Evolutionary conservation across 2,797 vertebrate genomes (phyloP).

Genomic region (Smutsia temminckii): DNA sequence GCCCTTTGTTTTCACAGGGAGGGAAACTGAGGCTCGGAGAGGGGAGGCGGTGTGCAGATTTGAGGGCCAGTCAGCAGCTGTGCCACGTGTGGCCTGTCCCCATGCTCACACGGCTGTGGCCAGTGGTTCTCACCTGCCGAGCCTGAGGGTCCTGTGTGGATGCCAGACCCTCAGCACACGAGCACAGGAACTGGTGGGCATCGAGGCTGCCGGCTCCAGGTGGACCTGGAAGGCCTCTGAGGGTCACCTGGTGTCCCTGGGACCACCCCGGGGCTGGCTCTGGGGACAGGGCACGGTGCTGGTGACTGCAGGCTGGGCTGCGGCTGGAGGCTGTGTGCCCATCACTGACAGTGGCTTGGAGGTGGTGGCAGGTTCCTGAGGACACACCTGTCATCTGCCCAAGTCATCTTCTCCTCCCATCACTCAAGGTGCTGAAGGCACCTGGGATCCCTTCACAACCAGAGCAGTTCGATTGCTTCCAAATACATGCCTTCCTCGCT

Average conservation of each 20-base stretch:
- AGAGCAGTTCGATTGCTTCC: rapidly evolving
- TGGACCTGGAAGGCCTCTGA: neutral
- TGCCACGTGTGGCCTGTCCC: no score
- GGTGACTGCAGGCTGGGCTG: rapidly evolving
- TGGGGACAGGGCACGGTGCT: neutral
- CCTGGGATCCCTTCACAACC: no score
- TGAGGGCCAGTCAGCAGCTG: no score
- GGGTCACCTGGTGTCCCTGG: neutral
- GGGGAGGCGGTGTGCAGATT: rapidly evolving
- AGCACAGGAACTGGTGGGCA: neutral
- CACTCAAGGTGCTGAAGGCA: rapidly evolving
- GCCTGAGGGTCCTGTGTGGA: rapidly evolving
- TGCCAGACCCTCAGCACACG: rapidly evolving
- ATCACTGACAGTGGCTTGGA: neutral
- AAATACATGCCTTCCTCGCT: rapidly evolving
- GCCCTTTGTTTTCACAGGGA: neutral
- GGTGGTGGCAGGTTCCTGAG: rapidly evolving
- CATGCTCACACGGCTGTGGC: no score
- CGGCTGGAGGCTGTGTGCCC: neutral
- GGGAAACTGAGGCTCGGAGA: neutral
- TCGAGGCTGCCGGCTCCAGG: rapidly evolving
- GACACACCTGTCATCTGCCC: neutral
- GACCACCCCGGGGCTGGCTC: neutral
- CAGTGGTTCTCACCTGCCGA: rapidly evolving
- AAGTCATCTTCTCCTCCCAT: neutral